Base-by-base conservation (phyloP, 2,888 invertebrate species). In the Drosophila borborema region DNA sequence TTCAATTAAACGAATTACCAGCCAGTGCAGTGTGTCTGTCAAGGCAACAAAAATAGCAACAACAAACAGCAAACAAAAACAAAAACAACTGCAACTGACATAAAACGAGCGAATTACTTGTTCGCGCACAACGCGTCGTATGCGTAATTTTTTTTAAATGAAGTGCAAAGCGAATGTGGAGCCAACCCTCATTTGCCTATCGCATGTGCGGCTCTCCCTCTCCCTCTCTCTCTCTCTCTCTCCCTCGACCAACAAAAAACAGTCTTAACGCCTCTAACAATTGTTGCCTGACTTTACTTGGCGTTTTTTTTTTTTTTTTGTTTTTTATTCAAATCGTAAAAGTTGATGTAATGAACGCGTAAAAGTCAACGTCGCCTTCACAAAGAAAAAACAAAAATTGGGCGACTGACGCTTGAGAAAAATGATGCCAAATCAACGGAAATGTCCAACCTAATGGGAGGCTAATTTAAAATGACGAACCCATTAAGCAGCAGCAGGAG, bases 111-210 rank as follows among this genome's bases (percentile, higher is more conserved):
- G 51, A 64, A 49, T 45, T 7, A 58, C 59, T 61, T 54, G 36
- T 34, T 49, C 48, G 41, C 60, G 49, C 59, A 58, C 66, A 69
- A 28, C 77, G 58, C 53, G 87, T 61, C 89, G 83, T 86, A 89
- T 83, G 83, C 89, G 86, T 82, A 87, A 87, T 77, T 58, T 45
- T 75, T 66, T 40, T 51, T 74, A 87, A 87, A 74, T 77, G 56
- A 69, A 74, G 61, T 72, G 63, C 80, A 72, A 67, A 60, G 68
- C 41, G 53, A 60, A 73, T 72, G 75, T 51, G 28, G 18, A 56
- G 58, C 51, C 60, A 56, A 54, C 48, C 43, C 61, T 56, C 66
- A 77, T 64, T 72, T 72, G 72, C 45, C 72, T 46, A 64, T 51
- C 43, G 28, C 14, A 66, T 67, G 72, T 73, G 81, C 63, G 61